Evolutionary conservation across 1,140 invertebrate genomes (phyloP).

Genomic region (Drosophila bocki): DNA sequence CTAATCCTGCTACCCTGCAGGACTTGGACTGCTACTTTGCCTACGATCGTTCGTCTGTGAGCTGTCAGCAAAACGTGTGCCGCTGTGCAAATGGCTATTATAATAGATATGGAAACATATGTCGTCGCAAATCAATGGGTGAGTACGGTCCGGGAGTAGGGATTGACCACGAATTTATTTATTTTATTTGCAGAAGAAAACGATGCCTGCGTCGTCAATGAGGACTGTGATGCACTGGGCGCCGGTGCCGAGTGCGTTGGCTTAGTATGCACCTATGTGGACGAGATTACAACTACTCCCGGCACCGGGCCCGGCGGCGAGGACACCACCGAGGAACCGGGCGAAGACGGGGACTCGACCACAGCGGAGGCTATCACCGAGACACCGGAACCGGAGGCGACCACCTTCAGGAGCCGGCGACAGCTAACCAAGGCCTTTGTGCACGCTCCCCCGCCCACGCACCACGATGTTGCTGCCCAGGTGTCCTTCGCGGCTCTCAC

Average conservation of each 20-base stretch:
- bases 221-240: slow-evolving; percentile 77
- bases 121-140: slow-evolving; percentile 85
- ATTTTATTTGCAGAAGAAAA: slow-evolving; percentile 56
- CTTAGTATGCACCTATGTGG: slow-evolving; percentile 66
- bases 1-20: slow-evolving; percentile 17
- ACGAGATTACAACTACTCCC: slow-evolving; percentile 46
- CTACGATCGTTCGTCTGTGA: slow-evolving; percentile 82
- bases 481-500: slow-evolving; percentile 47
- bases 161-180: background rate
- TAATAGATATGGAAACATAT: slow-evolving; percentile 84
- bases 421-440: slow-evolving; percentile 62
- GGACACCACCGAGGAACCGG: slow-evolving; percentile 29
- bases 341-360: slow-evolving; percentile 33
- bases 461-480: slow-evolving; percentile 63
- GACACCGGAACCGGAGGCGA: slow-evolving; percentile 31
- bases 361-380: slow-evolving; percentile 47
- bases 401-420: slow-evolving; percentile 11
- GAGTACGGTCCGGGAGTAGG: background rate
- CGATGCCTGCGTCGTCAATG: slow-evolving; percentile 83
- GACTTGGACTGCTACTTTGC: slow-evolving; percentile 83
- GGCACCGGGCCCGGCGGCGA: slow-evolving; percentile 20
- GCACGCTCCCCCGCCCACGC: slow-evolving; percentile 56
- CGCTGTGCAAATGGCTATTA: slow-evolving; percentile 84
- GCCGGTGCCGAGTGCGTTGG: slow-evolving; percentile 62
- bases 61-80: slow-evolving; percentile 77